Percentiles rank a stretch among this genome's conserved stretches.
phyloP scores from a whole-genome alignment of 1,140 invertebrate species.

The Drosophila bipectinata region DNA sequence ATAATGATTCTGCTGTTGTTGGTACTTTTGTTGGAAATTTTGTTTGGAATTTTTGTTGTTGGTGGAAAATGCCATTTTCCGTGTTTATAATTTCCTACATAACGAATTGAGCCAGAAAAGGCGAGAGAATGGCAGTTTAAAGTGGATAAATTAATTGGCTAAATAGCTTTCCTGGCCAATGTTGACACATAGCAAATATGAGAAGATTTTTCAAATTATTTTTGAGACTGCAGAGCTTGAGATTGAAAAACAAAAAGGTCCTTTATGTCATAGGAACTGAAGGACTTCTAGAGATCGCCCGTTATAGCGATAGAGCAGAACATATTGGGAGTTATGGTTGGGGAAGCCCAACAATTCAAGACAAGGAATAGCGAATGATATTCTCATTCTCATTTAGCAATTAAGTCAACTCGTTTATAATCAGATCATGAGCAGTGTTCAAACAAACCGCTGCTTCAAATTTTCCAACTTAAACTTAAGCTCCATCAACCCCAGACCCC shows the following conservation, averaged over 20 bases:
- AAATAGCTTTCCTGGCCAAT: constrained; percentile 12
- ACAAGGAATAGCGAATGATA: background rate
- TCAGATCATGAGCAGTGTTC: constrained; percentile 41
- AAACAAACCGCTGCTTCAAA: constrained; percentile 49
- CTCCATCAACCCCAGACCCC: constrained; percentile 24
- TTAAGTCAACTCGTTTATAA: constrained; percentile 30
- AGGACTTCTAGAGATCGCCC: background rate
- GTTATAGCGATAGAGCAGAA: no score
- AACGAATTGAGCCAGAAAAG: constrained; percentile 52
- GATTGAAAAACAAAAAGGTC: background rate
- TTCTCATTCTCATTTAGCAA: constrained; percentile 7
- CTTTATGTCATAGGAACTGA: no score
- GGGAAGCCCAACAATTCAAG: no score
- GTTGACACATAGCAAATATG: constrained; percentile 12
- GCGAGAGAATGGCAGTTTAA: constrained; percentile 5
- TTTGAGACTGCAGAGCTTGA: background rate
- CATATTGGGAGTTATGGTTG: no score
- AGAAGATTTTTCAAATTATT: background rate
- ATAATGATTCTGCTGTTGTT: constrained; percentile 59
- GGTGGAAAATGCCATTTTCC: constrained; percentile 48
- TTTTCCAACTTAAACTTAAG: constrained; percentile 42
- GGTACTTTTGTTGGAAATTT: background rate
- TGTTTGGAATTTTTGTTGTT: constrained; percentile 13
- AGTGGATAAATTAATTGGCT: constrained; percentile 32
- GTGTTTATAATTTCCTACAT: constrained; percentile 70